Percentiles rank a stretch among this genome's conserved stretches.
phyloP scores from a whole-genome alignment of 1,140 invertebrate species.

The Lepidurus packardi region DNA sequence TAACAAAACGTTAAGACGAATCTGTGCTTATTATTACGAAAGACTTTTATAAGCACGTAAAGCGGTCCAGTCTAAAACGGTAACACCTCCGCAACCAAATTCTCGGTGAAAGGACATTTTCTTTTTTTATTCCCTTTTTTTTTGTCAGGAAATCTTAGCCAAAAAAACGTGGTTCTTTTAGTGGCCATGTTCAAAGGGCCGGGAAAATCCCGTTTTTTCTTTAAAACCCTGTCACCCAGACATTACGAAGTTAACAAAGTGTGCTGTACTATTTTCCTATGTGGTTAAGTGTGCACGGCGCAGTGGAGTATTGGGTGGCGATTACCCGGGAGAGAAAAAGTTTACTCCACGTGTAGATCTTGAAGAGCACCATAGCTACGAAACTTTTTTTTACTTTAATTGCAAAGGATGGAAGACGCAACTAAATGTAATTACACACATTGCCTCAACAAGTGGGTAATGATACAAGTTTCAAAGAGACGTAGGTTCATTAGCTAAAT shows the following conservation, averaged over 20 bases:
- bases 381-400: not conserved
- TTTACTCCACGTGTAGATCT: not conserved
- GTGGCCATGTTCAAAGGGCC: not conserved
- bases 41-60: not conserved
- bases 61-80: not conserved
- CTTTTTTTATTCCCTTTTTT: not conserved
- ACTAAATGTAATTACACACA: not conserved
- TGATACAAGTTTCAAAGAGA: not conserved
- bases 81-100: not conserved
- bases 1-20: not conserved
- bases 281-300: not conserved
- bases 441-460: slow-evolving; percentile 14
- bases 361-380: not conserved
- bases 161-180: not conserved
- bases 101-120: not conserved
- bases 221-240: not conserved
- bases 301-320: not conserved
- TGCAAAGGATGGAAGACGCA: not conserved
- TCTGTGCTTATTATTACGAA: not conserved
- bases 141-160: not conserved
- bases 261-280: not conserved
- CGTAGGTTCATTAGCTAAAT: not conserved
- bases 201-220: slow-evolving; percentile 1
- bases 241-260: slow-evolving; percentile 7
- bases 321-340: not conserved